Evolutionary conservation across 2,113 vertebrate species (phyloP).

Genomic region (Larimichthys crocea): DNA sequence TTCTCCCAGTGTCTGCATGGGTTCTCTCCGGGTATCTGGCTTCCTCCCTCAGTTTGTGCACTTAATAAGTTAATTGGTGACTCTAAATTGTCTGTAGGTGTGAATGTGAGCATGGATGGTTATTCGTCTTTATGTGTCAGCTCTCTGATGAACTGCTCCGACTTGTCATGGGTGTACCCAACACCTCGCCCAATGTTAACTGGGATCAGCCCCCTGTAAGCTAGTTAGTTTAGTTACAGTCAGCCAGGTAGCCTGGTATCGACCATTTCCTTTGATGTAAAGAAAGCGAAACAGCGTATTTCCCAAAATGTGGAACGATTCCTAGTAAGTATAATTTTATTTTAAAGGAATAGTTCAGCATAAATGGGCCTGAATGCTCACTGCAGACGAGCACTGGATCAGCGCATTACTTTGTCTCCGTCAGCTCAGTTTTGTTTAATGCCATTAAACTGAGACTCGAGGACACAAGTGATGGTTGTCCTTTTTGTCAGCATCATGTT

Average conservation of each 20-base stretch:
- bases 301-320: neutral
- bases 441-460: slow-evolving; percentile 3
- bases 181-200: too few relatives aligned
- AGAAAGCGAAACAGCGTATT: neutral
- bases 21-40: too few relatives aligned
- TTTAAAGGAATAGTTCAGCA: slow-evolving; percentile 3
- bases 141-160: too few relatives aligned
- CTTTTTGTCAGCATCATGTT: slow-evolving; percentile 62
- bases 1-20: too few relatives aligned
- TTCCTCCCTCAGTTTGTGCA: too few relatives aligned
- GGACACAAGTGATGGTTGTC: slow-evolving; percentile 26
- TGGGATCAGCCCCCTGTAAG: too few relatives aligned
- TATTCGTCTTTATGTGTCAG: too few relatives aligned
- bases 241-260: too few relatives aligned
- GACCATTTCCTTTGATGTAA: neutral
- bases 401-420: slow-evolving; percentile 17
- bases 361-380: neutral
- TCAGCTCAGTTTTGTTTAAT: slow-evolving; percentile 8
- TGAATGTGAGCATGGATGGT: too few relatives aligned
- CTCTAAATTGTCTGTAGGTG: too few relatives aligned
- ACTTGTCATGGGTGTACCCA: too few relatives aligned
- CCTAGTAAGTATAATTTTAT: neutral
- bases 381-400: slow-evolving; percentile 3
- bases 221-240: neutral
- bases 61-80: too few relatives aligned